Conservation (phyloP, 2,888 invertebrate genomes). For the Lomographa bimaculata region DNA sequence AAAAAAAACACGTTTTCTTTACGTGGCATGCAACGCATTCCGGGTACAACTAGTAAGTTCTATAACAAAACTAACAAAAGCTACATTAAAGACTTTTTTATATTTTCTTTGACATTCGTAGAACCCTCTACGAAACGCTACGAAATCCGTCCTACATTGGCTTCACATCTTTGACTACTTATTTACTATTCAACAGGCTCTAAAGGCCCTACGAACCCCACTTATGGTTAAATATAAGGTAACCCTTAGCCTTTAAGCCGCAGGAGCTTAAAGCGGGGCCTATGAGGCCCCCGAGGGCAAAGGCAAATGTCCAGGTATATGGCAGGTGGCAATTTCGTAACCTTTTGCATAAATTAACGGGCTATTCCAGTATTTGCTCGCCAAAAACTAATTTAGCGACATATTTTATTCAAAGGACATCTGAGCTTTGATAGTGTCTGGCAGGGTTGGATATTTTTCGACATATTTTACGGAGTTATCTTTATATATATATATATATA, state of each 20-base stretch:
- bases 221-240: neutral
- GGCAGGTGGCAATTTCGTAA: slow-evolving; percentile 7
- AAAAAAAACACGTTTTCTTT: too few species aligned
- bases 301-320: slow-evolving; percentile 3
- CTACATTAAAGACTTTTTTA: too few species aligned
- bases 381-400: slow-evolving; percentile 11
- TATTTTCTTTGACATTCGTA: neutral
- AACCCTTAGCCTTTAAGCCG: slow-evolving; percentile 4
- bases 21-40: too few species aligned
- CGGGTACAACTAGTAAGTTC: too few species aligned
- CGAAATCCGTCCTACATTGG: slow-evolving; percentile 7
- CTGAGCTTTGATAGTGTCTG: slow-evolving; percentile 9
- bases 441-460: too few species aligned
- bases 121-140: slow-evolving; percentile 14
- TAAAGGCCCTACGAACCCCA: slow-evolving; percentile 1
- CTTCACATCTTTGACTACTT: neutral
- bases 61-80: too few species aligned
- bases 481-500: too few species aligned
- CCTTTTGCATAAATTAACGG: slow-evolving; percentile 21
- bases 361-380: neutral
- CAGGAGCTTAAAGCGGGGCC: neutral
- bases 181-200: slow-evolving; percentile 3
- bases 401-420: slow-evolving; percentile 15
- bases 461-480: too few species aligned
- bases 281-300: slow-evolving; percentile 3